Evolutionary conservation across 1,140 invertebrate genomes (phyloP).

Genomic region (Drosophila asahinai): DNA sequence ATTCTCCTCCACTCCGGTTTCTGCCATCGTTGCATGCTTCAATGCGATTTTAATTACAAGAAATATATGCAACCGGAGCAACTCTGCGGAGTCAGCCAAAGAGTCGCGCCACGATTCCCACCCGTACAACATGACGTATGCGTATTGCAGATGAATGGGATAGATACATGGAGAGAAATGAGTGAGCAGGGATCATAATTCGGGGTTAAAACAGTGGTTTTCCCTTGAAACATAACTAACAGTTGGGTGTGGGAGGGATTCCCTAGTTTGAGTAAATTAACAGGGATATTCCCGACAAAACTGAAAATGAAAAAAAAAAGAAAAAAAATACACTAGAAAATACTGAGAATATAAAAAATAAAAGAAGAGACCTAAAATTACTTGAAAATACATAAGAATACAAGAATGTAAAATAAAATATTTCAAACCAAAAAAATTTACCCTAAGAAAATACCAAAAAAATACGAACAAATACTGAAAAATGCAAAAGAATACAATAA

Average conservation of each 20-base stretch:
- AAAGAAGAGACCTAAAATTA: not conserved
- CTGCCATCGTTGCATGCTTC: constrained; percentile 58
- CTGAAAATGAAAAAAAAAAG: too few species aligned
- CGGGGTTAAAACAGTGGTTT: too few species aligned
- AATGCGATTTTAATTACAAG: constrained; percentile 83
- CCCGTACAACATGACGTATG: constrained; percentile 75
- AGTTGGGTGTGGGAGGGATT: not conserved
- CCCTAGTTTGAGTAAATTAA: not conserved
- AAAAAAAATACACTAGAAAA: not conserved
- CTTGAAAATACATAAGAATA: not conserved
- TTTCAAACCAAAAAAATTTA: too few species aligned
- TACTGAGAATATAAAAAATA: not conserved
- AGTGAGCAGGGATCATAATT: not conserved
- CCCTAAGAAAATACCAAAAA: not conserved
- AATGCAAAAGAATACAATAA: too few species aligned
- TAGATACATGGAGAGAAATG: not conserved
- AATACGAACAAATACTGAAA: not conserved
- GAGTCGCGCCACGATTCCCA: constrained; percentile 44
- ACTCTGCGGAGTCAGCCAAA: constrained; percentile 69
- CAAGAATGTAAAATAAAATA: not conserved
- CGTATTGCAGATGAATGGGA: constrained; percentile 57
- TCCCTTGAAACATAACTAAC: not conserved
- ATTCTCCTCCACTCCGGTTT: not conserved
- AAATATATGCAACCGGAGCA: constrained; percentile 72
- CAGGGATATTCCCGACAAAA: too few species aligned